phyloP scores from a whole-genome alignment of 2,797 vertebrate species.

The Poliocrania exsul region DNA sequence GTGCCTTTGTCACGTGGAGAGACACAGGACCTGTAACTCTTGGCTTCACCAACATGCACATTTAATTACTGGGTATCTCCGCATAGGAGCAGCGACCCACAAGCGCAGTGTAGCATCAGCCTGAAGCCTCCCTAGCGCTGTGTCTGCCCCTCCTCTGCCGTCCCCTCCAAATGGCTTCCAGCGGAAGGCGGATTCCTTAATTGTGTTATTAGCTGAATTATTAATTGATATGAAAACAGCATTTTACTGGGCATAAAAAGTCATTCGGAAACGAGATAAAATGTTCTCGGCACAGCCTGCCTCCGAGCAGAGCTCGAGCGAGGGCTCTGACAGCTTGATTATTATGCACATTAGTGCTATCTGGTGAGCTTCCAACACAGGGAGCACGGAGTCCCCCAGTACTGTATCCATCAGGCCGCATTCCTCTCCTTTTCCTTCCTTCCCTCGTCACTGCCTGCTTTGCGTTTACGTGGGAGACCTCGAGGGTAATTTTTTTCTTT shows the following conservation, averaged over 20 bases:
- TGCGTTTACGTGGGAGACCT: conserved; percentile 49
- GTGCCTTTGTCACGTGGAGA: background rate
- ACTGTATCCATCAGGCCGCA: conserved; percentile 21
- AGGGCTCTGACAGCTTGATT: conserved; percentile 69
- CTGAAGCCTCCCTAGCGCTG: background rate
- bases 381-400: conserved; percentile 3
- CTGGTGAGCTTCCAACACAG: conserved; percentile 48
- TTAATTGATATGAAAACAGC: conserved; percentile 80
- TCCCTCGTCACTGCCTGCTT: background rate
- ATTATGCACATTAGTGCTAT: conserved; percentile 61
- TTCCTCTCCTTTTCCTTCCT: background rate
- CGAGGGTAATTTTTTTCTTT: conserved; percentile 27
- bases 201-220: conserved; percentile 77
- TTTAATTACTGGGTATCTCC: background rate
- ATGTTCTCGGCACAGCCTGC: conserved; percentile 46
- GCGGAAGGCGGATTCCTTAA: conserved; percentile 70
- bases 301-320: conserved; percentile 39
- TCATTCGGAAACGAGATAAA: conserved; percentile 78
- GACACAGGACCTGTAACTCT: background rate
- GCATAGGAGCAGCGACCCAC: background rate
- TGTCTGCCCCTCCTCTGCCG: conserved; percentile 13
- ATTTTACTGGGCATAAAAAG: conserved; percentile 75
- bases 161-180: conserved; percentile 57
- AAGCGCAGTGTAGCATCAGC: background rate
- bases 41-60: background rate